Base-by-base conservation (phyloP, 2,113 vertebrate species). In the Geococcyx californianus region DNA sequence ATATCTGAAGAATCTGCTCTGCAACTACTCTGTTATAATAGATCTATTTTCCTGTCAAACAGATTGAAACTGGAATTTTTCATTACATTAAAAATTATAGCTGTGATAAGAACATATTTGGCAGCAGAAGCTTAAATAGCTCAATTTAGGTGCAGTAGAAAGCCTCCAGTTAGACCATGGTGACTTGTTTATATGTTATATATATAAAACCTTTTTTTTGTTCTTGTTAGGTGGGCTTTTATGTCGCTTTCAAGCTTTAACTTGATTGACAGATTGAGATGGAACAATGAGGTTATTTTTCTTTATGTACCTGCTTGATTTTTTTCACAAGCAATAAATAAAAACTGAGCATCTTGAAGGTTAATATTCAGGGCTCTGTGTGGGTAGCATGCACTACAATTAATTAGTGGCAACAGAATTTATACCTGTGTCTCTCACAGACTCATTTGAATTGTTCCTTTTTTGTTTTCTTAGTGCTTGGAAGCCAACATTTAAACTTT, bases 61-160 rank as follows among this genome's bases (percentile, higher is more conserved):
- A 58, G 16, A 52, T 76, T 96, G 79, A 51, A 96, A 93, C 75
- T 58, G 29, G 13, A 56, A 89, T 87, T 89, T 70, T 89, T 83
- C 20, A 79, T 42, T 73, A 33, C 34, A 56, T 90, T 94, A 63
- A 85, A 74, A 81, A 40, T 66, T 6, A 80, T 83, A 69, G 14
- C 62, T 90, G 36, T 68, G 42, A 76, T 94, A 92, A 94, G 52
- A 58, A 88, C 10, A 4, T 24, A 81, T 15, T 34, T 85, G 44
- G 81, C 34, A 84, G 7, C 10, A 87, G 40, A 87, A 77, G 23
- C 56, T 77, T 79, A 90, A 83, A 54, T 8, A 80, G 15, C 23
- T 94, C 63, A 88, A 44, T 94, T 88, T 42, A 66, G 52, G 31
- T 87, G 24, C 72, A 66, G 25, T n/a, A 66, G 45, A 89, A 49